Evolutionary conservation across 2,888 invertebrate genomes (phyloP).

Genomic region (Tetheella fluctuosa): DNA sequence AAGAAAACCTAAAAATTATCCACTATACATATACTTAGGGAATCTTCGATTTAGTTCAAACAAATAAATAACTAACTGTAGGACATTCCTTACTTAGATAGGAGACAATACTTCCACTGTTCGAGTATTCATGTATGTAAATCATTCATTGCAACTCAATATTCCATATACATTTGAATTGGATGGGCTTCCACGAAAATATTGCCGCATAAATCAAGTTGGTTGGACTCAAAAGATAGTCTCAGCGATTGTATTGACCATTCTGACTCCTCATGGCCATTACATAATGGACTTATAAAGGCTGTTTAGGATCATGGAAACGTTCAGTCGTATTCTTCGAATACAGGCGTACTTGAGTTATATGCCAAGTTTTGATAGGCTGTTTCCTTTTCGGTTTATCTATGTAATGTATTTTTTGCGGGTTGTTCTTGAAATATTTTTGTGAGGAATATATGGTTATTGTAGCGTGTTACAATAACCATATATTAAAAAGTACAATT

Average conservation of each 20-base stretch:
- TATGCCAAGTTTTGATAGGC: constrained; percentile 62
- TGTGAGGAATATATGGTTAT: neutral
- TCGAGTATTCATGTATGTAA: constrained; percentile 42
- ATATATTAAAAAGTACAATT: neutral
- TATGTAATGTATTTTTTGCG: constrained; percentile 35
- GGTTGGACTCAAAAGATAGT: constrained; percentile 53
- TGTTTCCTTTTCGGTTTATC: constrained; percentile 53
- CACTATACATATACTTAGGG: too few relatives aligned
- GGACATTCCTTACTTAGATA: neutral
- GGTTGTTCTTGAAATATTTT: constrained; percentile 13
- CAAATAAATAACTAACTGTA: constrained; percentile 8
- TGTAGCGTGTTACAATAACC: neutral
- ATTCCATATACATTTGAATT: constrained; percentile 45
- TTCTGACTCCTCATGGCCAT: constrained; percentile 55
- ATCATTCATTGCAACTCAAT: constrained; percentile 57
- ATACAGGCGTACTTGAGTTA: constrained; percentile 55
- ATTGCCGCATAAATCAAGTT: constrained; percentile 66
- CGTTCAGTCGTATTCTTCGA: constrained; percentile 48
- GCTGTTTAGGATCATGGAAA: constrained; percentile 66
- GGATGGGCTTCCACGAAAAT: constrained; percentile 54
- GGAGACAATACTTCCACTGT: constrained; percentile 24
- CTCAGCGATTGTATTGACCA: constrained; percentile 55
- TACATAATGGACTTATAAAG: constrained; percentile 67
- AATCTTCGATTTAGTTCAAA: neutral
- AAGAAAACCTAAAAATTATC: too few relatives aligned